Evolutionary conservation across 2,113 vertebrate genomes (phyloP).

Genomic region (Grammomys surdaster): DNA sequence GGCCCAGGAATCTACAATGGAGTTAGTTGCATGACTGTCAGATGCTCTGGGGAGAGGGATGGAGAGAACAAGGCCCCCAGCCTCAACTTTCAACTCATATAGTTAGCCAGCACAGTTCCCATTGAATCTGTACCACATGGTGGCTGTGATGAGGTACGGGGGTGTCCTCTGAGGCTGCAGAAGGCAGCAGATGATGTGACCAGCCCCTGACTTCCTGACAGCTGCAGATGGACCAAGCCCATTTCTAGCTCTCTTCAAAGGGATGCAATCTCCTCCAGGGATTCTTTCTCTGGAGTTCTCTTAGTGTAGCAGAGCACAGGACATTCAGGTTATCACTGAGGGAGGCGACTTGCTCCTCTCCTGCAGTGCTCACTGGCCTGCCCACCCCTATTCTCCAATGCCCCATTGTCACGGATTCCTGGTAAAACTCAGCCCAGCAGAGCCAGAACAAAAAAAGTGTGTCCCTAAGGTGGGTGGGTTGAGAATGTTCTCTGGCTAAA

Average conservation of each 20-base stretch:
- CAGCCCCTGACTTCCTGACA: neutral
- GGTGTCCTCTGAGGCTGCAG: neutral
- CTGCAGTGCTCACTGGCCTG: neutral
- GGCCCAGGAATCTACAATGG: neutral
- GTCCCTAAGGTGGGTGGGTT: constrained; percentile 80
- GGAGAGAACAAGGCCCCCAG: neutral
- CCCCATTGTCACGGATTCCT: constrained; percentile 1
- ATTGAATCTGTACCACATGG: neutral
- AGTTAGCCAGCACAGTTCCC: neutral
- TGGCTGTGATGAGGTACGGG: neutral
- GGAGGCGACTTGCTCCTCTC: neutral
- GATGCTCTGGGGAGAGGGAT: neutral
- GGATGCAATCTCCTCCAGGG: neutral
- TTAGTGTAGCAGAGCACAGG: neutral
- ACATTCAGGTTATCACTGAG: neutral
- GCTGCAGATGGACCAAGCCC: neutral
- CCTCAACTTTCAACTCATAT: neutral
- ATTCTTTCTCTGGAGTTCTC: neutral
- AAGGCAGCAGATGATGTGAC: neutral
- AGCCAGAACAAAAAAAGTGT: constrained; percentile 79
- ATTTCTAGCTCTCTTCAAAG: neutral
- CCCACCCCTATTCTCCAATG: neutral
- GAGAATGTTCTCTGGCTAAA: constrained; percentile 84
- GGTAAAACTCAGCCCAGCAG: constrained; percentile 11
- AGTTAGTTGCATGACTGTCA: neutral